Conservation (phyloP, 2,888 invertebrate genomes). For the Ormyrus rosae region DNA sequence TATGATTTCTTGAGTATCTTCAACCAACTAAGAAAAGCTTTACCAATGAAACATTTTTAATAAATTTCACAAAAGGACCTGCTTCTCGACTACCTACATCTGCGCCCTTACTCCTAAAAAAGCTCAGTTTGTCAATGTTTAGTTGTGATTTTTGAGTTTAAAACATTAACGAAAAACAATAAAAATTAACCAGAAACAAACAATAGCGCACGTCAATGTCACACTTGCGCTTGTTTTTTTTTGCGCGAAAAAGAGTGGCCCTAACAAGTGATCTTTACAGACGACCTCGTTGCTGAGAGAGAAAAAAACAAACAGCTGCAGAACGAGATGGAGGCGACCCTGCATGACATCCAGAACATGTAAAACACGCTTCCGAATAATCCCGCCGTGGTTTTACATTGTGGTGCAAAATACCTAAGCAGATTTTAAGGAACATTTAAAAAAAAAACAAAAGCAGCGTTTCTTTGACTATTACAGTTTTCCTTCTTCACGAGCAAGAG, state of each 20-base stretch:
- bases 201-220: constrained; percentile 38
- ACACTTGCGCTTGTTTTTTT: constrained; percentile 44
- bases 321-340: constrained; percentile 98
- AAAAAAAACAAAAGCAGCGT: constrained; percentile 30
- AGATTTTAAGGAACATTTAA: constrained; percentile 35
- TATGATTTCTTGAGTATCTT: too few species aligned
- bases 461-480: constrained; percentile 47
- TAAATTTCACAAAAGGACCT: constrained; percentile 33
- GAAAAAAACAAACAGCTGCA: constrained; percentile 97
- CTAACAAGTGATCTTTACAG: constrained; percentile 82
- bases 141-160: constrained; percentile 36
- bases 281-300: constrained; percentile 95
- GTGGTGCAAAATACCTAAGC: constrained; percentile 62
- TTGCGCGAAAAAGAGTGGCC: constrained; percentile 61
- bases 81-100: neutral
- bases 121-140: constrained; percentile 44
- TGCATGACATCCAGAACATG: constrained; percentile 99
- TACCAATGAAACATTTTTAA: constrained; percentile 5
- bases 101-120: constrained; percentile 5
- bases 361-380: constrained; percentile 77
- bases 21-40: too few species aligned
- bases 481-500: constrained; percentile 46
- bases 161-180: constrained; percentile 25
- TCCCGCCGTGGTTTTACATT: constrained; percentile 52
- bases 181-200: constrained; percentile 41